phyloP scores from a whole-genome alignment of 2,113 vertebrate species.

The Daphoenositta chrysoptera region DNA sequence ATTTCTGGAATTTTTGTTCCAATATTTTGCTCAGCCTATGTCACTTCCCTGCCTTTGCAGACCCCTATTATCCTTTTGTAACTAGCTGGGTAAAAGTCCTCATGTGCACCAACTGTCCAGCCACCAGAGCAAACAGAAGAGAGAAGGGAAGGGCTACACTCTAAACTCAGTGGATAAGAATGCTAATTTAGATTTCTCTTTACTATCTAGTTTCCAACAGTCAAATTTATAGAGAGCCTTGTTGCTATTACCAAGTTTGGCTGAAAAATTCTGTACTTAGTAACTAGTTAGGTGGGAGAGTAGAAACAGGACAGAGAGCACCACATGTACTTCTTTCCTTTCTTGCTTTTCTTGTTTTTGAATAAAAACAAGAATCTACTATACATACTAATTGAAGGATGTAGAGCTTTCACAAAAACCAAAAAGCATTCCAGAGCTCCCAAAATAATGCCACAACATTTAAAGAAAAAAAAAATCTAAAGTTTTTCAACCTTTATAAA shows the following conservation, averaged over 20 bases:
- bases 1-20: background rate
- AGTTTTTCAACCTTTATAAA: background rate
- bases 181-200: background rate
- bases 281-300: background rate
- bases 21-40: background rate
- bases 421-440: background rate
- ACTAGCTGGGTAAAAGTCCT: background rate
- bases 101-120: background rate
- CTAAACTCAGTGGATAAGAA: background rate
- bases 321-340: background rate
- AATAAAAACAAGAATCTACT: background rate
- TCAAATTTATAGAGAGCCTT: background rate
- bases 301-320: background rate
- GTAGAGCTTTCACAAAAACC: background rate
- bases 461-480: background rate
- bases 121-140: background rate
- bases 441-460: background rate
- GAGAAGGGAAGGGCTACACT: background rate
- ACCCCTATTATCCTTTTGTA: background rate
- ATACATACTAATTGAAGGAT: background rate
- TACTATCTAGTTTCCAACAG: background rate
- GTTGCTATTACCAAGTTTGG: background rate
- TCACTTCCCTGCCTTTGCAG: background rate
- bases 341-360: background rate
- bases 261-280: background rate